Conservation (phyloP, 1,140 invertebrate genomes). For the Contarinia nasturtii region DNA sequence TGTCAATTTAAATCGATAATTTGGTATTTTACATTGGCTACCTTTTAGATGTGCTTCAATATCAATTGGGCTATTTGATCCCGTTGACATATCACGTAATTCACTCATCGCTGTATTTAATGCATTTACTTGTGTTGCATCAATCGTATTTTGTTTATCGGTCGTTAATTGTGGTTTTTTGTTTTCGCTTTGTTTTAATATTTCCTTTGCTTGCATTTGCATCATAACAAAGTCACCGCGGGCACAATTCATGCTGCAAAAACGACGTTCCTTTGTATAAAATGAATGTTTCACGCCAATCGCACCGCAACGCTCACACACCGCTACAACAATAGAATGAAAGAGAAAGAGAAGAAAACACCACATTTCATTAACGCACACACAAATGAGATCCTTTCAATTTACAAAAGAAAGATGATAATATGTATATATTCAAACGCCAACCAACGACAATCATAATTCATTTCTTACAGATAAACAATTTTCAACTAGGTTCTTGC, state of each 20-base stretch:
- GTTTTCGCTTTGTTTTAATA: conserved; percentile 9
- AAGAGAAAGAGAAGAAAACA: not conserved
- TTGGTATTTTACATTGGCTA: conserved; percentile 20
- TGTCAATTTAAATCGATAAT: conserved; percentile 22
- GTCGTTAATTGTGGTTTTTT: not conserved
- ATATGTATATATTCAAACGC: no score
- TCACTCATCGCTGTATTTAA: not conserved
- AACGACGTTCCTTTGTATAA: conserved; percentile 66
- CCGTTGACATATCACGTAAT: not conserved
- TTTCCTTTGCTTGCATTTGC: conserved; percentile 8
- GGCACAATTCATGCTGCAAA: conserved; percentile 59
- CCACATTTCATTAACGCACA: not conserved
- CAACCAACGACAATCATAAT: no score
- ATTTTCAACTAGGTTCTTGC: no score
- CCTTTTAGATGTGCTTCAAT: conserved; percentile 18
- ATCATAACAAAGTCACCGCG: conserved; percentile 23
- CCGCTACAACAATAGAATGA: conserved; percentile 31
- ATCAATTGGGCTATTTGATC: conserved; percentile 5
- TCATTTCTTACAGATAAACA: no score
- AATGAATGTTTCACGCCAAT: conserved; percentile 80
- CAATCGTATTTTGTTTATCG: not conserved
- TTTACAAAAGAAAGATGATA: not conserved
- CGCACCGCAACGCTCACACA: conserved; percentile 74
- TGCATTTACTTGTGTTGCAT: no score
- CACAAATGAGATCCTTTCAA: not conserved